Base-by-base conservation (phyloP, 2,888 invertebrate genomes). In the Sylvicola cinctus region DNA sequence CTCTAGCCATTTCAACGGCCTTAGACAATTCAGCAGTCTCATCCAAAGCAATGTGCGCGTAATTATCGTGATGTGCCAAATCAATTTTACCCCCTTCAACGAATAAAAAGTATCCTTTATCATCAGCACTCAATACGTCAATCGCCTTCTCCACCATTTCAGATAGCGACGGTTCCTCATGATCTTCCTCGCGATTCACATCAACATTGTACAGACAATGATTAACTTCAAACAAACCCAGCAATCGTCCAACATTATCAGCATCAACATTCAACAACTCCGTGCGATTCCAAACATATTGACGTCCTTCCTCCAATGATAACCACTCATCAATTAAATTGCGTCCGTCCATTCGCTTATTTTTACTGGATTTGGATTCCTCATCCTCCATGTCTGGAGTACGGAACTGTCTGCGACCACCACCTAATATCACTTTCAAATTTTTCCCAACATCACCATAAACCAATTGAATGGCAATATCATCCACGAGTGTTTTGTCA, bases 121-220 rank as follows among this genome's bases (percentile, higher is more conserved):
- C 51, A 41, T 68, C 65, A 40, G 63, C 66, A 2, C 66, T 62
- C 32, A 88, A 55, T 11, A 80, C 58, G 43, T 74, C 61, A 35
- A 88, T 74, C 1, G 87, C 84, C 32, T 67, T 70, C 43, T 66
- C 62, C 0, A 79, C 77, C 84, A 88, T 83, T 50, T 85, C 80
- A 36, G 66, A 66, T n/a, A 88, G 51, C 0, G 74, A 68, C 0
- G 87, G 87, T 38, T 72, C 68, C 12, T 53, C 55, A 14, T 50
- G 46, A 0, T 49, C 41, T 36, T 60, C 50, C 5, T 40, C 44
- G 2, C 47, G 47, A 2, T 48, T 48, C n/a, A 31, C 17, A 40
- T 77, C 75, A 38, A 77, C 44, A 44, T 78, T 71, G 46, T 76
- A 85, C 1, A 68, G 58, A 66, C 79, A 62, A 46, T 81, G 78